Base-by-base conservation (phyloP, 2,888 invertebrate species). In the Dichetophora obliterata region DNA sequence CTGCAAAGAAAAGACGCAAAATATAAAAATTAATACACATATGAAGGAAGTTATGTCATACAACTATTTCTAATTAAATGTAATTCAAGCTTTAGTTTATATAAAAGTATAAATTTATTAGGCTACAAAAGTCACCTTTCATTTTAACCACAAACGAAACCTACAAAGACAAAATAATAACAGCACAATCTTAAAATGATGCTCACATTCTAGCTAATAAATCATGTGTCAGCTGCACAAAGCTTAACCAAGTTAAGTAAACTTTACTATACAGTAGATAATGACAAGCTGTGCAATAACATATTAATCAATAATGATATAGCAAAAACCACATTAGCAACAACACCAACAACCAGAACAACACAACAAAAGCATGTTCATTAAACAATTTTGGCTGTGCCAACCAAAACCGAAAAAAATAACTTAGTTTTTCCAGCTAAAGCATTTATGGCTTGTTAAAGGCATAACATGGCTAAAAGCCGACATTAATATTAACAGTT, bases 301-400 rank as follows among this genome's bases (percentile, higher is more conserved):
- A 65, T 65, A 65, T 65, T 65, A 65, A 65, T 65, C 65, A 65
- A 59, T 14, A 65, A 16, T 34, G 59, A 19, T 59, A 59, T 43
- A 43, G 43, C 43, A 43, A 43, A 43, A 59, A 59, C 24, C 8
- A 59, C 37, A 31, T n/a, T 43, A 65, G 27, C 27, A 63, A 65
- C 24, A 31, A 11, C 19, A 50, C 9, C 5, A 50, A n/a, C 6
- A 27, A n/a, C 27, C 14, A 0, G 37, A 65, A 6, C 65, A 65
- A 19, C 34, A 52, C 34, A 52, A n/a, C 16, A 31, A 65, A 16
- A 27, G 1, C 8, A 63, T 63, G 63, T 54, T 19, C 22, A 19
- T 54, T 63, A n/a, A 24, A 68, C 37, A 19, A 68, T 68, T 43
- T 68, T 19, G 48, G 43, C 34, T 24, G 11, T 50, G 4, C 11